Evolutionary conservation across 2,113 vertebrate genomes (phyloP).

Genomic region (Burhinus bistriatus): DNA sequence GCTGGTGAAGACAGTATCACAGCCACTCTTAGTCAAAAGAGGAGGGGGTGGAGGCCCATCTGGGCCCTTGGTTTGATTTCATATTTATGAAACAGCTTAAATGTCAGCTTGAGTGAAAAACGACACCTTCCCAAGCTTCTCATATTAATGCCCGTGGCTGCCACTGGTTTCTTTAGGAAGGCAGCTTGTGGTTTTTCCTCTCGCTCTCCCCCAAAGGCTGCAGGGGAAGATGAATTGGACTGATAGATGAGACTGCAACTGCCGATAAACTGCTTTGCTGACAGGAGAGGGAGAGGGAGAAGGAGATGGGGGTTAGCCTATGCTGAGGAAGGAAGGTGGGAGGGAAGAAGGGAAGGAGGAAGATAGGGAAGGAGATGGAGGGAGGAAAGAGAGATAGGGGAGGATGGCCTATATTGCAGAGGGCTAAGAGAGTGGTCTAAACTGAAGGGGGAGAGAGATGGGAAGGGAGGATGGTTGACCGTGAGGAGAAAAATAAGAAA

Average conservation of each 20-base stretch:
- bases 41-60: conserved; percentile 71
- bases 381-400: not conserved
- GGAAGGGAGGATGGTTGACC: not conserved
- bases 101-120: conserved; percentile 83
- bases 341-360: not conserved
- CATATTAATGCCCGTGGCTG: conserved; percentile 67
- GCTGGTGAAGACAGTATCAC: conserved; percentile 35
- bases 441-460: not conserved
- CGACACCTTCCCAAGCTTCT: conserved; percentile 74
- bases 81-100: conserved; percentile 82
- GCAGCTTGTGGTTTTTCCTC: conserved; percentile 57
- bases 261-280: conserved; percentile 56
- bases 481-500: not conserved
- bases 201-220: conserved; percentile 41
- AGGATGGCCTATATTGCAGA: not conserved
- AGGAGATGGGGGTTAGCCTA: not conserved
- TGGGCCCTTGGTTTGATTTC: conserved; percentile 78
- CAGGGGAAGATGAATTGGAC: conserved; percentile 59
- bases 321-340: not conserved
- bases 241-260: conserved; percentile 69
- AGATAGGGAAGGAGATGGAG: not conserved
- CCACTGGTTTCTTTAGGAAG: conserved; percentile 60
- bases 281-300: not conserved
- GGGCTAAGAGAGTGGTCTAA: not conserved
- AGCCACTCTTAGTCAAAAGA: conserved; percentile 40